Evolutionary conservation across 1,140 invertebrate genomes (phyloP).

Genomic region (Drosophila repleta): DNA sequence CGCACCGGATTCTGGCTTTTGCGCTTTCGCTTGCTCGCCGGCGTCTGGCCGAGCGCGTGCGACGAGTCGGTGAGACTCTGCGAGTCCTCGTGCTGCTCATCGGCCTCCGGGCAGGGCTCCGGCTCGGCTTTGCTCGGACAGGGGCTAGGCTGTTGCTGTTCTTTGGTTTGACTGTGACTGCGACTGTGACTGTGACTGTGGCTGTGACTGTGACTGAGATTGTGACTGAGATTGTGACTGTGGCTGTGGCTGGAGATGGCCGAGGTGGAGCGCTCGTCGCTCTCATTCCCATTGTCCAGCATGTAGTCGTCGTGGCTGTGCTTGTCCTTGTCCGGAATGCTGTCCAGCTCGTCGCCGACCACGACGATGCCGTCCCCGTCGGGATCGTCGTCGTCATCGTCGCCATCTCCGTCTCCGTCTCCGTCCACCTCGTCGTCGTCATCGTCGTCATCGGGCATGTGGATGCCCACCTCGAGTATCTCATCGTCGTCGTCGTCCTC

Average conservation of each 20-base stretch:
- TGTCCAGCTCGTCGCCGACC: slow-evolving; percentile 83
- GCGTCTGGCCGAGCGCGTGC: slow-evolving; percentile 45
- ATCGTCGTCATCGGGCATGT: slow-evolving; percentile 72
- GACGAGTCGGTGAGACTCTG: slow-evolving; percentile 85
- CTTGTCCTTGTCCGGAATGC: slow-evolving; percentile 64
- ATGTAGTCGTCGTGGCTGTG: slow-evolving; percentile 40
- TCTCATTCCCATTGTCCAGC: slow-evolving; percentile 61
- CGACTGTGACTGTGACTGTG: slow-evolving; percentile 84
- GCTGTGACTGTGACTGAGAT: slow-evolving; percentile 86
- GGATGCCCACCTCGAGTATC: slow-evolving; percentile 84
- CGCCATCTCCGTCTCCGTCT: slow-evolving; percentile 67
- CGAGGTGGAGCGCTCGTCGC: slow-evolving; percentile 78
- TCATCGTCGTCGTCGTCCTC: slow-evolving; percentile 71
- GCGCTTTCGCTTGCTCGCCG: slow-evolving; percentile 89
- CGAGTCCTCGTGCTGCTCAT: slow-evolving; percentile 87
- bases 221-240: slow-evolving; percentile 86
- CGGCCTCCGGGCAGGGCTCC: slow-evolving; percentile 71
- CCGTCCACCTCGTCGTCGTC: slow-evolving; percentile 82
- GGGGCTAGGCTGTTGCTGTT: slow-evolving; percentile 77
- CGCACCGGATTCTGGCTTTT: slow-evolving; percentile 96
- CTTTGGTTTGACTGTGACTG: slow-evolving; percentile 86
- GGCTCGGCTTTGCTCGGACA: slow-evolving; percentile 51
- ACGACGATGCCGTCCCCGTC: slow-evolving; percentile 85
- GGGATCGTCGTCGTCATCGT: slow-evolving; percentile 87
- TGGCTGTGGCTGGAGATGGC: slow-evolving; percentile 86